phyloP scores from a whole-genome alignment of 1,140 invertebrate genomes.

The Lasaia peninsularis region DNA sequence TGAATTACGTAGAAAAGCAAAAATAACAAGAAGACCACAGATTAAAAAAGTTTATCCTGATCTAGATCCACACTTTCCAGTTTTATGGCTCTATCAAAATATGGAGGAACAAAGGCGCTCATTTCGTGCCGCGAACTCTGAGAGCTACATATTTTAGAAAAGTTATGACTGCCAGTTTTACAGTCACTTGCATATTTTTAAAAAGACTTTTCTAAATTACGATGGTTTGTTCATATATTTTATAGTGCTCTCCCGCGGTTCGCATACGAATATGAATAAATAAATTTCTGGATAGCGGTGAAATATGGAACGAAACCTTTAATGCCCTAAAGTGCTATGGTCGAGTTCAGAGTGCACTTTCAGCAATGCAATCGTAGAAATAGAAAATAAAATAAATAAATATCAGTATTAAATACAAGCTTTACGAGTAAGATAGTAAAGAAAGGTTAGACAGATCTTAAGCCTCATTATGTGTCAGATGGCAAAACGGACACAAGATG shows the following conservation, averaged over 20 bases:
- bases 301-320: conserved; percentile 28
- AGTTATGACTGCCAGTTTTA: conserved; percentile 23
- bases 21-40: neutral
- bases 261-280: conserved; percentile 34
- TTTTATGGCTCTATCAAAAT: conserved; percentile 10
- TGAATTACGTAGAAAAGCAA: neutral
- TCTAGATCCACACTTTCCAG: neutral
- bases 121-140: neutral
- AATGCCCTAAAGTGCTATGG: conserved; percentile 23
- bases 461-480: too few relatives aligned
- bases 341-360: conserved; percentile 22
- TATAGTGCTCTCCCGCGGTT: conserved; percentile 28
- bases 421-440: too few relatives aligned
- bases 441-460: too few relatives aligned
- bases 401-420: too few relatives aligned
- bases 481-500: too few relatives aligned
- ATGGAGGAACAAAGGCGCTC: conserved; percentile 5
- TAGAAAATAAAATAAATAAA: too few relatives aligned
- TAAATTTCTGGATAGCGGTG: conserved; percentile 23
- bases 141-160: conserved; percentile 6
- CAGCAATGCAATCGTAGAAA: conserved; percentile 6
- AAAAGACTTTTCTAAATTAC: conserved; percentile 36
- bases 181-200: conserved; percentile 38
- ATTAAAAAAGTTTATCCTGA: conserved; percentile 1
- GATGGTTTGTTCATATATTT: conserved; percentile 33